Evolutionary conservation across 2,113 vertebrate species (phyloP).

Genomic region (Ophiodon elongatus): DNA sequence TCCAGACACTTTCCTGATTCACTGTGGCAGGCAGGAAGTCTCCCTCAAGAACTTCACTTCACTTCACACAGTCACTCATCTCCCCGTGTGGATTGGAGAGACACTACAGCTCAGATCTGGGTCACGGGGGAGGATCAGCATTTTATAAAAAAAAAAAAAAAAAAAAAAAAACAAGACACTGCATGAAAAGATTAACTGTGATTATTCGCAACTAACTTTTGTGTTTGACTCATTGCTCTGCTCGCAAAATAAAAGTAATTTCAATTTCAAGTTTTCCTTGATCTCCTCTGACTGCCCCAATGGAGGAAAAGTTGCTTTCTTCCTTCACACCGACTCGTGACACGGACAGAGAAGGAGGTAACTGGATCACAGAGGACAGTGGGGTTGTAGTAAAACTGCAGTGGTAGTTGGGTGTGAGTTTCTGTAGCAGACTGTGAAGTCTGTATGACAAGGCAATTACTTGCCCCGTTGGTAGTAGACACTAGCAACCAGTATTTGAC

Average conservation of each 20-base stretch:
- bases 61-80: slow-evolving; percentile 61
- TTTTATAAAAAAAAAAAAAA: not conserved
- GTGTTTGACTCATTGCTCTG: slow-evolving; percentile 37
- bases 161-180: not conserved
- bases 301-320: slow-evolving; percentile 19
- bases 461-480: slow-evolving; percentile 37
- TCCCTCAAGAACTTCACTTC: slow-evolving; percentile 59
- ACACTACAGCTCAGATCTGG: slow-evolving; percentile 55
- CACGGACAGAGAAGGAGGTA: not conserved
- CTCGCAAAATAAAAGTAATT: not conserved
- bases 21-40: slow-evolving; percentile 61
- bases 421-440: slow-evolving; percentile 49
- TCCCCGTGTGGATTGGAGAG: slow-evolving; percentile 43
- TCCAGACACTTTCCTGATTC: slow-evolving; percentile 44
- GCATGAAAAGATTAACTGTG: slow-evolving; percentile 10
- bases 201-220: slow-evolving; percentile 33
- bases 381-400: slow-evolving; percentile 23
- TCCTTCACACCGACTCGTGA: slow-evolving; percentile 4
- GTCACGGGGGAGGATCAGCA: slow-evolving; percentile 40
- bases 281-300: slow-evolving; percentile 10
- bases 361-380: slow-evolving; percentile 1
- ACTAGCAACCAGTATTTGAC: slow-evolving; percentile 14
- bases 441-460: slow-evolving; percentile 54
- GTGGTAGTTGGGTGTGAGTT: slow-evolving; percentile 54
- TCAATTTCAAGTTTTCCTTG: not conserved